Percentiles rank a stretch among this genome's conserved stretches.
These are phyloP conservation scores for Polyergus mexicanus DNA, from an alignment of 1,140 invertebrate species.

Conservation along the genomic window DNA sequence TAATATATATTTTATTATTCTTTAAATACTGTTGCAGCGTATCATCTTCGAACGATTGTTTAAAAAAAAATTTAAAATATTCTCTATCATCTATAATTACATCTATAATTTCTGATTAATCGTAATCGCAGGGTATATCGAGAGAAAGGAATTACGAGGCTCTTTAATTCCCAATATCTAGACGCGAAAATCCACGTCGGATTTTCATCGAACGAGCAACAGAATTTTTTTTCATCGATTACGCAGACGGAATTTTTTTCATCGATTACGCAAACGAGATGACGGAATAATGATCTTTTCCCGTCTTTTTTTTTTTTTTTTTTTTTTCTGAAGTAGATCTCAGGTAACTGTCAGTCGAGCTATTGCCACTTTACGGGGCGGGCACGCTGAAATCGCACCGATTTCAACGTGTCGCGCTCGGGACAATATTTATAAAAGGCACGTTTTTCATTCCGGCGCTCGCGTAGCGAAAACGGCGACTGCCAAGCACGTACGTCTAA, in stretches of 20 bases:
- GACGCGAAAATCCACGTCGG: no score
- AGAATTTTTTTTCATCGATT: background rate
- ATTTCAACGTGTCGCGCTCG: constrained; percentile 41
- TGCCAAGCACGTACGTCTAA: constrained; percentile 37
- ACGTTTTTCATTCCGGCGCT: constrained; percentile 55
- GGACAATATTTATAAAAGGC: constrained; percentile 64
- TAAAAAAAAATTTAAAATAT: background rate
- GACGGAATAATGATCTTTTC: background rate
- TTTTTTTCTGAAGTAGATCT: background rate
- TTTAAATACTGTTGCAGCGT: no score
- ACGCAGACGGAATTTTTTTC: background rate
- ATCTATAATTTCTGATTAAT: background rate
- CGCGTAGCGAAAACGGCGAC: constrained; percentile 49
- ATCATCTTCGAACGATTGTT: no score
- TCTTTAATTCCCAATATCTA: background rate
- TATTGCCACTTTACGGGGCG: background rate
- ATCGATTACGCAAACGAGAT: constrained; percentile 17
- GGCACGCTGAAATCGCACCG: background rate
- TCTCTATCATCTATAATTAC: background rate
- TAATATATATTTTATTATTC: no score
- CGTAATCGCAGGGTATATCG: background rate
- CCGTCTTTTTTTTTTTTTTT: background rate
- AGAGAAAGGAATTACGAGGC: background rate
- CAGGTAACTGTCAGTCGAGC: background rate
- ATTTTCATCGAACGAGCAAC: background rate